Evolutionary conservation across 2,797 vertebrate species (phyloP).

Genomic region (Tolypeutes matacus): DNA sequence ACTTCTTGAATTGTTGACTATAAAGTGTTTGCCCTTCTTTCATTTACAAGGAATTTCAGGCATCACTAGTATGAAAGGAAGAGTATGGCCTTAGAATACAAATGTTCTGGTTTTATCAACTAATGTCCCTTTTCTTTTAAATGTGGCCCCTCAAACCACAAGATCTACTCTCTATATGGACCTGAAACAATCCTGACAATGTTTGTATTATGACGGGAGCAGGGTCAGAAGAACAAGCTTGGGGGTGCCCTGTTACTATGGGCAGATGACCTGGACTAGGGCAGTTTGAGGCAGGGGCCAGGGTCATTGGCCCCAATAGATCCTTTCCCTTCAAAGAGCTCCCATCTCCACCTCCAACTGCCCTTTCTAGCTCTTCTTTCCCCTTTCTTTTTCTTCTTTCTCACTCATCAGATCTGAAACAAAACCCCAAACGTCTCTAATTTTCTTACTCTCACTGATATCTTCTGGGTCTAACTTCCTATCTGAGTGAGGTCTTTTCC

Average conservation of each 20-base stretch:
- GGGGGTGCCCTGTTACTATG: neutral
- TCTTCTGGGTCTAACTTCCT: neutral
- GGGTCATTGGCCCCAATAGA: neutral
- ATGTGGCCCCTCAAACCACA: neutral
- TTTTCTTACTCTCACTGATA: slow-evolving; percentile 24
- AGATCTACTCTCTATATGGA: neutral
- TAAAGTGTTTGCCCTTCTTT: neutral
- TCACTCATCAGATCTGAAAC: neutral
- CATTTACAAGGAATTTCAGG: neutral
- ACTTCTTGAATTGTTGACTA: neutral
- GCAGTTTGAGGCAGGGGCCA: neutral
- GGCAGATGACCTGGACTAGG: neutral
- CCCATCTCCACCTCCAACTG: neutral
- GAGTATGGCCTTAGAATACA: neutral
- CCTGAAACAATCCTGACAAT: neutral
- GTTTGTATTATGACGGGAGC: neutral
- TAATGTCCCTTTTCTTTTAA: neutral
- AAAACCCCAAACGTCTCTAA: neutral
- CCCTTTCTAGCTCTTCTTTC: neutral
- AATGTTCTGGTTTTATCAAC: neutral
- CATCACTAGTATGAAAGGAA: neutral
- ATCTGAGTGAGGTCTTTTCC: neutral
- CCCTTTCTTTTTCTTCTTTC: neutral
- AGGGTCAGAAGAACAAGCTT: neutral
- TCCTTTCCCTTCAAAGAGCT: neutral